Percentiles rank a stretch among this genome's conserved stretches.
Evolutionary conservation across 2,888 invertebrate species (phyloP).

Genomic region (Philhelius pedissequus): DNA sequence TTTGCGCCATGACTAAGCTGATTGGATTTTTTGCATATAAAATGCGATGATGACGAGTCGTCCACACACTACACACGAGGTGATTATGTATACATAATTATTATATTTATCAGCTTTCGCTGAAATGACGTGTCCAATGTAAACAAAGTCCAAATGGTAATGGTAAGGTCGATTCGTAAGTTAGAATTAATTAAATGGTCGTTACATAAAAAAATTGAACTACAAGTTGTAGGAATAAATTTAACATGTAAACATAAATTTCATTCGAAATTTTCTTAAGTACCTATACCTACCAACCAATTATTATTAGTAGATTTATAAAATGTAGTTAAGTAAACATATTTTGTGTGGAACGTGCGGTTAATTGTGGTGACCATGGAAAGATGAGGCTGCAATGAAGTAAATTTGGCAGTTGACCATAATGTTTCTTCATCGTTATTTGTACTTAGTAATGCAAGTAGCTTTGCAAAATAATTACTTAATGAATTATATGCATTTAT

Average conservation of each 20-base stretch:
- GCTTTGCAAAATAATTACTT: neutral
- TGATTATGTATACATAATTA: slow-evolving; percentile 27
- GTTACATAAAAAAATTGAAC: neutral
- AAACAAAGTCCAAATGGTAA: neutral
- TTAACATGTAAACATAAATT: neutral
- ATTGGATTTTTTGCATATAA: slow-evolving; percentile 49
- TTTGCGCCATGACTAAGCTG: slow-evolving; percentile 47
- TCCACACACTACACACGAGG: neutral
- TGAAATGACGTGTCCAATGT: slow-evolving; percentile 54
- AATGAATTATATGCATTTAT: neutral
- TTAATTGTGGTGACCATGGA: neutral
- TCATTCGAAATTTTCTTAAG: neutral
- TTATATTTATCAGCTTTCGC: slow-evolving; percentile 57
- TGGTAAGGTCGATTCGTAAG: no score
- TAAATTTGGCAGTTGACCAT: neutral
- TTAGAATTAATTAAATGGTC: neutral
- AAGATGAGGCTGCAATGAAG: neutral
- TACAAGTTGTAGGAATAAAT: neutral
- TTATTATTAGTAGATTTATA: no score
- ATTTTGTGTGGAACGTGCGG: no score
- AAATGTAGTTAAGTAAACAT: no score
- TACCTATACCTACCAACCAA: no score
- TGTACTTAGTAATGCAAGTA: neutral
- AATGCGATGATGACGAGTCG: slow-evolving; percentile 11
- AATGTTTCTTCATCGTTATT: neutral